A percentile compares a stretch with the other conserved stretches of the same genome.
Conservation (phyloP, 2,113 vertebrate species). For the Pterophyllum scalare region DNA sequence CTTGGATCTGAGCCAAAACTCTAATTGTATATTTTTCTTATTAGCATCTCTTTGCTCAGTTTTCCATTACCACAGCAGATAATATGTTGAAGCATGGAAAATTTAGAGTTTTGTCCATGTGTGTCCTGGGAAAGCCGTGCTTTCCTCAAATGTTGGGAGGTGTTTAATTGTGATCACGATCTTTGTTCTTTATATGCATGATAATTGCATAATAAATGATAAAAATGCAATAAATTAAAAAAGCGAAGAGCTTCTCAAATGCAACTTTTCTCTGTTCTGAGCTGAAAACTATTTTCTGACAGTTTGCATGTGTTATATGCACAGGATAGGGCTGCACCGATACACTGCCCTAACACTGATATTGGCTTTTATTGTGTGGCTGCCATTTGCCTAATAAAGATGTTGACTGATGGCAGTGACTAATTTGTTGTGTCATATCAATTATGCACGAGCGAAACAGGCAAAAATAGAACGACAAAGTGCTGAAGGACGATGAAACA, state of each 20-base stretch:
- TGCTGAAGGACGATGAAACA: not conserved
- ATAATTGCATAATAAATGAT: too few species aligned
- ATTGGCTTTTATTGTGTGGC: not conserved
- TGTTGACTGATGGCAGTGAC: not conserved
- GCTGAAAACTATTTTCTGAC: not conserved
- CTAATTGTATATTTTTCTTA: slow-evolving; percentile 37
- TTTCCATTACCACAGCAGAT: slow-evolving; percentile 39
- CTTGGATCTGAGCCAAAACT: slow-evolving; percentile 23
- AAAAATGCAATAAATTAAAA: not conserved
- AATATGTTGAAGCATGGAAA: slow-evolving; percentile 21
- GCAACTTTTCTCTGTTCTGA: not conserved
- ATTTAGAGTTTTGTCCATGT: not conserved
- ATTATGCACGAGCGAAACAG: not conserved
- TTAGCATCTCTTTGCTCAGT: slow-evolving; percentile 36
- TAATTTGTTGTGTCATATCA: not conserved
- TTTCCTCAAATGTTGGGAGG: not conserved
- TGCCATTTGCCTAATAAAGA: not conserved
- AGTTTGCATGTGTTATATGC: not conserved
- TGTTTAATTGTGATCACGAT: not conserved
- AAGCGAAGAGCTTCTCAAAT: too few species aligned
- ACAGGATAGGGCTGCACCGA: not conserved
- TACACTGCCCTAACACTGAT: not conserved
- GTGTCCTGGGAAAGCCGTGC: not conserved
- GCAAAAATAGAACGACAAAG: fast-evolving
- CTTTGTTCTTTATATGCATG: not conserved